Conservation (phyloP, 2,888 invertebrate genomes). For the Encarsia formosa region DNA sequence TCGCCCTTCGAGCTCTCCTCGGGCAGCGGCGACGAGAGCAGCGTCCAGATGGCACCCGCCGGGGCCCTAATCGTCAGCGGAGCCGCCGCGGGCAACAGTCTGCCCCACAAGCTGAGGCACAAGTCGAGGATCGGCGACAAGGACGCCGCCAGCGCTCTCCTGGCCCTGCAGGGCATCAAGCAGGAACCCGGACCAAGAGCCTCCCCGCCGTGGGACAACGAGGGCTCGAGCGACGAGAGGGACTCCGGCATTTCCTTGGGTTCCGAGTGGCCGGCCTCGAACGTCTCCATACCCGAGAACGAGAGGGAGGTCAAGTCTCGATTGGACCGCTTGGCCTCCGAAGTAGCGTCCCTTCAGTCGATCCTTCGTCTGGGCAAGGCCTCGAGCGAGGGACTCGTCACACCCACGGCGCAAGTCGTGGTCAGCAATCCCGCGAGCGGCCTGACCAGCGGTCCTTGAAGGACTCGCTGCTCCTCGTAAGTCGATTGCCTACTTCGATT, state of each 20-base stretch:
- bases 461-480: neutral
- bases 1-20: constrained; percentile 78
- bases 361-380: constrained; percentile 64
- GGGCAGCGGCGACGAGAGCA: constrained; percentile 63
- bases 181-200: constrained; percentile 79
- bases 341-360: constrained; percentile 85
- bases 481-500: constrained; percentile 12
- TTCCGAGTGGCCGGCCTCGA: constrained; percentile 56
- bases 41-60: constrained; percentile 48
- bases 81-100: constrained; percentile 63
- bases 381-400: constrained; percentile 7
- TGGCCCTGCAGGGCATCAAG: constrained; percentile 81
- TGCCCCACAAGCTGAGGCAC: constrained; percentile 87
- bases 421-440: constrained; percentile 7
- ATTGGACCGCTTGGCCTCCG: constrained; percentile 81
- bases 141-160: constrained; percentile 76
- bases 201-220: constrained; percentile 82
- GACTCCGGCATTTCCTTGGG: constrained; percentile 86
- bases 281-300: constrained; percentile 53
- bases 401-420: constrained; percentile 6
- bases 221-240: constrained; percentile 85
- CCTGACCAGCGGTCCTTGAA: constrained; percentile 18
- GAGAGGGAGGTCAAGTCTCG: constrained; percentile 79
- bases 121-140: constrained; percentile 87
- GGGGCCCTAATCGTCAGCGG: constrained; percentile 41